Base-by-base conservation (phyloP, 2,888 invertebrate genomes). In the Hirtodrosophila histrioides region DNA sequence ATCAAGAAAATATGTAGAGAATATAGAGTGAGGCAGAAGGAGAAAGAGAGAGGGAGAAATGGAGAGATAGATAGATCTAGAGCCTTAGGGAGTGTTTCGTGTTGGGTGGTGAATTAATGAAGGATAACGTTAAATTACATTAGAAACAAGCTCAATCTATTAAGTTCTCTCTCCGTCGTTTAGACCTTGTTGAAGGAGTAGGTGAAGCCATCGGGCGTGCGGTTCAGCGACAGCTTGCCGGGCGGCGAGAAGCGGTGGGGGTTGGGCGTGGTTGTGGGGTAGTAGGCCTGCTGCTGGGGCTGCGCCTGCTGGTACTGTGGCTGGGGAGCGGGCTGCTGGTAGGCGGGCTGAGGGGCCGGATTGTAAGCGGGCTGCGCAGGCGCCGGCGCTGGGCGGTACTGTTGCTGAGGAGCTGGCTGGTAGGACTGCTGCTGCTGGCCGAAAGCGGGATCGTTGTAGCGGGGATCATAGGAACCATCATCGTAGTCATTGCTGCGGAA, bases 131-230 rank as follows among this genome's bases (percentile, higher is more conserved):
- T 66, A 72, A 69, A 84, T 75, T 78, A 67, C 56, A 75, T 71
- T 75, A 64, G 58, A 82, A 79, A 71, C 72, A 78, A 81, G 62
- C 78, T 88, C 82, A 82, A 73, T 86, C 88, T 88, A 84, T 78
- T 49, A 66, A 55, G 49, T 70, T 86, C 84, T 81, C 82, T 87
- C 84, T 82, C 78, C 70, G 29, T 10, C 64, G 61, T 48, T 78
- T 90, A 91, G 75, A 92, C 92, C 91, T 94, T 95, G 92, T 95
- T 95, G 93, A 96, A 96, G 77, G 95, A 95, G 92, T 96, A 97
- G 87, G 96, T 95, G 93, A 95, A 97, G 88, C 97, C 97, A 89
- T 97, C 97, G 39, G 97, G 97, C 64, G 96, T 96, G 89, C 97
- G 93, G 93, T 96, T 97, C 80, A 97, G 93, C 81, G 95, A 95